These are phyloP conservation scores for Stichopus horrens DNA, from an alignment of 53 echinoderm and acorn worm genomes.

Conservation along the genomic window DNA sequence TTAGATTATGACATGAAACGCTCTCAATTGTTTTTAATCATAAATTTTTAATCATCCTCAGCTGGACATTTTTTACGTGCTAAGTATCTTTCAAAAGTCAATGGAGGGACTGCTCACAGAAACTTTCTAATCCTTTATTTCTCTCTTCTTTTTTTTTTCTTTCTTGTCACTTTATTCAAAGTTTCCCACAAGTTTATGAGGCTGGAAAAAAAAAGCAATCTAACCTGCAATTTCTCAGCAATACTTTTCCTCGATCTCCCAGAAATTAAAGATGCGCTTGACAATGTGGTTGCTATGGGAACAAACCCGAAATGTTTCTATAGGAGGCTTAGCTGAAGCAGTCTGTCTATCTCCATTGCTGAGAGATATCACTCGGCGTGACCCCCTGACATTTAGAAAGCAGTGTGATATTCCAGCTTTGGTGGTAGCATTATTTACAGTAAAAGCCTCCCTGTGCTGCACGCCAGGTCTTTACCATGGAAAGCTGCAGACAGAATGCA, in stretches of 20 bases:
- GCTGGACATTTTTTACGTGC: no score
- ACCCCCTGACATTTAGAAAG: constrained; percentile 40
- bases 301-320: constrained; percentile 18
- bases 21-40: no score
- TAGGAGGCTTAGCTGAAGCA: not conserved
- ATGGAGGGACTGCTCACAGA: not conserved
- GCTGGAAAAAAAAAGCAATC: not conserved
- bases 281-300: constrained; percentile 12
- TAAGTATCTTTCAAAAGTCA: no score
- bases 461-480: no score
- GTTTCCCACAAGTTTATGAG: not conserved
- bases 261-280: constrained; percentile 8
- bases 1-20: no score
- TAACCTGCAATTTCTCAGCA: constrained; percentile 5
- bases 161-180: not conserved
- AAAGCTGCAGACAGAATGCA: no score
- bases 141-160: not conserved
- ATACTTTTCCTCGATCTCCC: not conserved
- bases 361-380: constrained; percentile 30
- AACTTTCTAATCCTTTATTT: not conserved
- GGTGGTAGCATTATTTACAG: constrained; percentile 26
- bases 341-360: not conserved
- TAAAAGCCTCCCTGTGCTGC: no score
- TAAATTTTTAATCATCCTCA: no score
- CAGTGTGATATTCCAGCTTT: constrained; percentile 16